Evolutionary conservation across 2,797 vertebrate species (phyloP).

Genomic region (Threskiornis aethiopicus): DNA sequence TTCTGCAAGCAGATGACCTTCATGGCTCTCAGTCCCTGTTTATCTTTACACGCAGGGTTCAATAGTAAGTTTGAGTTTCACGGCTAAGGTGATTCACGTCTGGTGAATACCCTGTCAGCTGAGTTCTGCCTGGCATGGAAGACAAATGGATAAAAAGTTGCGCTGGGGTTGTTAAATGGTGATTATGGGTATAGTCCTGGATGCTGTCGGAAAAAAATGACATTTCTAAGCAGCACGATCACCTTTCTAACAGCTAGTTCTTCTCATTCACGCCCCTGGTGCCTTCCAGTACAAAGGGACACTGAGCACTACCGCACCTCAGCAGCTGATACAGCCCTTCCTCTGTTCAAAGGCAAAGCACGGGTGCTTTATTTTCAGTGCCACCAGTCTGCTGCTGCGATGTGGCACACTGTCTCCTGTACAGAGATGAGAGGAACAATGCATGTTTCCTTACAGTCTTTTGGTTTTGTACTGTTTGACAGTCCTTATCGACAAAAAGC

Average conservation of each 20-base stretch:
- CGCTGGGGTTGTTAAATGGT: background rate
- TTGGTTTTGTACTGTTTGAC: background rate
- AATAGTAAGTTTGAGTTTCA: background rate
- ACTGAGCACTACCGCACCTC: background rate
- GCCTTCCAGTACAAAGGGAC: background rate
- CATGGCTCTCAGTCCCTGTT: too few relatives aligned
- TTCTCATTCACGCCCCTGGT: background rate
- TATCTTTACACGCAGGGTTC: background rate
- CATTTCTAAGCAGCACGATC: background rate
- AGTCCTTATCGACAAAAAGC: background rate
- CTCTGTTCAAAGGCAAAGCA: background rate
- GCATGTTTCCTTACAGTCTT: background rate
- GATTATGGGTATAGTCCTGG: background rate
- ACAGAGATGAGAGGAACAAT: background rate
- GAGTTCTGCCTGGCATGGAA: background rate
- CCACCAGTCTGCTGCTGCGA: background rate
- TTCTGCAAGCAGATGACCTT: background rate
- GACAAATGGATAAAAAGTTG: background rate
- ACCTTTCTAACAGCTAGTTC: background rate
- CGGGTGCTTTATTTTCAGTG: background rate
- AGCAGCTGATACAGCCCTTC: background rate
- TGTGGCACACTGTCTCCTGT: background rate
- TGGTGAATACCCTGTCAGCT: background rate
- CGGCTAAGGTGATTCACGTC: fast-evolving
- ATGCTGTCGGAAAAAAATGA: background rate